Evolutionary conservation across 2,888 invertebrate species (phyloP).

Genomic region (Bugulina stolonifera): DNA sequence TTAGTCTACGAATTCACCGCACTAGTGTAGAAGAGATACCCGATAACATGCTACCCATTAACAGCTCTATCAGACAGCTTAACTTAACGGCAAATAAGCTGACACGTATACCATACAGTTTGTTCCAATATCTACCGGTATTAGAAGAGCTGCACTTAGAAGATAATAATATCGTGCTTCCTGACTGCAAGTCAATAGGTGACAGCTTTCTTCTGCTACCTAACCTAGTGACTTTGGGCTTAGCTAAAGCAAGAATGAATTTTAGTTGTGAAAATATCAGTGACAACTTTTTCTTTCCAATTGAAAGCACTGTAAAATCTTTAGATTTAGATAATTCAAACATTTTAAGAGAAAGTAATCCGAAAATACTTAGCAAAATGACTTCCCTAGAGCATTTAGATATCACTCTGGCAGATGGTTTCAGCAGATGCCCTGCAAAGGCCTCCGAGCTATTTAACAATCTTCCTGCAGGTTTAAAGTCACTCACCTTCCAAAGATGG

Average conservation of each 20-base stretch:
- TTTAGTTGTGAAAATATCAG: background rate
- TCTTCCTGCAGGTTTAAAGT: background rate
- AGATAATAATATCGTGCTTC: background rate
- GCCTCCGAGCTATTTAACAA: background rate
- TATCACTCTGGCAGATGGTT: background rate
- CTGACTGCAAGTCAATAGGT: background rate
- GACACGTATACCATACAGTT: background rate
- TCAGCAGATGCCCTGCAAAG: background rate
- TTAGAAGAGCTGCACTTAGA: background rate
- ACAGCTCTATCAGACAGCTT: background rate
- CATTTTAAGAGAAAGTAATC: background rate
- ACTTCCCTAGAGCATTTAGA: background rate
- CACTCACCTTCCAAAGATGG: background rate
- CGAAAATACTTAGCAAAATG: background rate
- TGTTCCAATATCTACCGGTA: background rate
- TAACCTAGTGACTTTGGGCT: background rate
- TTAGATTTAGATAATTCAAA: background rate
- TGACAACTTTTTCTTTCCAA: background rate
- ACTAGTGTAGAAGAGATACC: background rate
- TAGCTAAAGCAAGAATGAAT: background rate
- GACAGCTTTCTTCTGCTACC: background rate
- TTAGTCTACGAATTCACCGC: background rate
- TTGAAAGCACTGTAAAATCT: background rate
- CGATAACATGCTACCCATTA: background rate
- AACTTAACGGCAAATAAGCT: background rate